Evolutionary conservation across 2,797 vertebrate species (phyloP).

Genomic region (Chlorospingus semifuscus): DNA sequence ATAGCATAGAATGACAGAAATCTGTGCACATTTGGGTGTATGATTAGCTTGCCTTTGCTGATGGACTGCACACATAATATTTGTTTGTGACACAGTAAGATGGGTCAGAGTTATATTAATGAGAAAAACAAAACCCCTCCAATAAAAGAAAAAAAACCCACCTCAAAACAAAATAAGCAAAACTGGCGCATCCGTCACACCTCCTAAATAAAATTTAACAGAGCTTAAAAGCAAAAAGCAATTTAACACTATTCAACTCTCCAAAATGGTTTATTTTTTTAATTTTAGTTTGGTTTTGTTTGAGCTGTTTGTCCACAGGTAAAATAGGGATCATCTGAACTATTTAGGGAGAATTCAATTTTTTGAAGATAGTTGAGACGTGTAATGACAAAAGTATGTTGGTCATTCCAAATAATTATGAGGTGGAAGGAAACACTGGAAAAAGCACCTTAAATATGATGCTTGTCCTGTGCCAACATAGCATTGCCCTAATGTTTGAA

Average conservation of each 20-base stretch:
- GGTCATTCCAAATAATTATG: neutral
- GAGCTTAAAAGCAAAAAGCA: neutral
- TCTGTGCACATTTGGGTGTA: neutral
- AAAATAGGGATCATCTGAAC: neutral
- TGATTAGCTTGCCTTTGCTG: neutral
- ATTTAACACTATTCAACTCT: neutral
- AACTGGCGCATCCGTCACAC: accelerated
- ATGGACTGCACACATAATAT: neutral
- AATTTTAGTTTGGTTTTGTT: neutral
- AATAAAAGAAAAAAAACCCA: neutral
- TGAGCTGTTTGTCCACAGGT: neutral
- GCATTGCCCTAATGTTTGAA: neutral
- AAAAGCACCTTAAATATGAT: neutral
- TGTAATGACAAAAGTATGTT: neutral
- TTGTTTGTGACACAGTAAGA: neutral
- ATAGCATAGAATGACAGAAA: neutral
- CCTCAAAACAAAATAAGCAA: neutral
- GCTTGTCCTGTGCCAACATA: neutral
- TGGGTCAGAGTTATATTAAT: neutral
- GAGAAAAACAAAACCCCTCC: neutral
- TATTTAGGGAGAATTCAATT: neutral
- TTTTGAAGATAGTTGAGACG: neutral
- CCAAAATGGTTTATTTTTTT: neutral
- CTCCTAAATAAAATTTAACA: neutral
- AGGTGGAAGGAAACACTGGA: neutral